Evolutionary conservation across 2,888 invertebrate species (phyloP), one percentile per base, ranked within the genome.

Genomic region (Entomobrya proxima): DNA sequence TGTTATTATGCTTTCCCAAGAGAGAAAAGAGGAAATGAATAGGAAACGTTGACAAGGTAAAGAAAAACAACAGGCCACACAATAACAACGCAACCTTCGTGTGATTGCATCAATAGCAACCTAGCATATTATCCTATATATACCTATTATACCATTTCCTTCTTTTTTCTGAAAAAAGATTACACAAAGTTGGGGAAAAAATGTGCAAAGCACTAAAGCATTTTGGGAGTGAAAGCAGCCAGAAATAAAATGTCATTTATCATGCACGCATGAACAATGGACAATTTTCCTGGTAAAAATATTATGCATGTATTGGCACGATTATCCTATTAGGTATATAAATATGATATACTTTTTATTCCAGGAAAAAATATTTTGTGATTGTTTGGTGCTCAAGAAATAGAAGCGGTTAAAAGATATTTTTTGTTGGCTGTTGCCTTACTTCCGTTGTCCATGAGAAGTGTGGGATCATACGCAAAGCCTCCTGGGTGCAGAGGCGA

Each of bases 361-460:
- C 5, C 11, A 7, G 37, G 11, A 11, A n/a, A n/a, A n/a, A n/a
- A n/a, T n/a, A n/a, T n/a, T n/a, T n/a, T n/a, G n/a, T n/a, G n/a
- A n/a, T n/a, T n/a, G n/a, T n/a, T n/a, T n/a, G n/a, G n/a, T n/a
- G n/a, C n/a, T 11, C 18, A 7, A 32, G n/a, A 44, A 18, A 64
- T n/a, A 69, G n/a, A 40, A 40, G 6, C n/a, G 15, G 5, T 44
- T 4, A 40, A 69, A 69, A 44, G 30, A 24, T 2, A n/a, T 67
- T 72, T 40, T 40, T 7, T 40, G 44, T 40, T 44, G 27, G 52
- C 74, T 74, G 52, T 52, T 74, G 74, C 93, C 95, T 93, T 92
- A 97, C 97, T 95, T 90, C 95, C 94, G 90, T 95, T 95, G 89
- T 95, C 94, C 97, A 97, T 97, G 91, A 97, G 96, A 69, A 94